Evolutionary conservation across 2,888 invertebrate species (phyloP).

Genomic region (Mythimna vitellina): DNA sequence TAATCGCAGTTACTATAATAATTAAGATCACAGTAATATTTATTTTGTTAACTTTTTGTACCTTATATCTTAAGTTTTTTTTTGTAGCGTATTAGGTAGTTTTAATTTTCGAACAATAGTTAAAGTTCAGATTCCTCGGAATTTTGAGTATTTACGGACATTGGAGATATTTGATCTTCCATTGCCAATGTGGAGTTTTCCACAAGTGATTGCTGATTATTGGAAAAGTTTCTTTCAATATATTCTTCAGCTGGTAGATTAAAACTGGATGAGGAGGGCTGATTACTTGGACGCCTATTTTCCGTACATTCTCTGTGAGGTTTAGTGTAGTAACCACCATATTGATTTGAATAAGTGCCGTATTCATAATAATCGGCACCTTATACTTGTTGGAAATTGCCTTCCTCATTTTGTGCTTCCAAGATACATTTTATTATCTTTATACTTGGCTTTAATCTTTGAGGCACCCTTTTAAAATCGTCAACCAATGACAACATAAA

Average conservation of each 20-base stretch:
- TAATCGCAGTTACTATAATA: conserved; percentile 39
- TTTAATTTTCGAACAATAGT: conserved; percentile 30
- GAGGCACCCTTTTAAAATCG: conserved; percentile 40
- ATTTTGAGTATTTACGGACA: conserved; percentile 24
- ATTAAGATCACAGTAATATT: conserved; percentile 42
- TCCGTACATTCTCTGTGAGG: conserved; percentile 45
- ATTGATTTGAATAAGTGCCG: conserved; percentile 41
- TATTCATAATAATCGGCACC: conserved; percentile 38
- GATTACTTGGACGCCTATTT: conserved; percentile 42
- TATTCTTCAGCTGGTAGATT: conserved; percentile 46
- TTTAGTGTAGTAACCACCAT: conserved; percentile 39
- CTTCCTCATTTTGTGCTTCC: conserved; percentile 41
- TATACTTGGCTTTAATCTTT: conserved; percentile 36
- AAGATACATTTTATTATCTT: conserved; percentile 49
- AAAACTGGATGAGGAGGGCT: conserved; percentile 41
- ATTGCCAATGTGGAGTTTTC: conserved; percentile 34
- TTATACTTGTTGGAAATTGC: conserved; percentile 32
- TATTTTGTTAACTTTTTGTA: conserved; percentile 28
- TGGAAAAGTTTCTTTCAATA: conserved; percentile 41
- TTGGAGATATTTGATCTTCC: conserved; percentile 33
- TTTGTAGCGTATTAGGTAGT: conserved; percentile 10
- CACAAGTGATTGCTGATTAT: conserved; percentile 43
- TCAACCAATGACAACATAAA: conserved; percentile 41
- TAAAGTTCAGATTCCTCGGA: conserved; percentile 37
- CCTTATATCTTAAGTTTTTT: conserved; percentile 21